A percentile compares a stretch with the other conserved stretches of the same genome.
These are phyloP conservation scores for Okapia johnstoni DNA, from an alignment of 2,113 vertebrate genomes.

Conservation along the genomic window DNA sequence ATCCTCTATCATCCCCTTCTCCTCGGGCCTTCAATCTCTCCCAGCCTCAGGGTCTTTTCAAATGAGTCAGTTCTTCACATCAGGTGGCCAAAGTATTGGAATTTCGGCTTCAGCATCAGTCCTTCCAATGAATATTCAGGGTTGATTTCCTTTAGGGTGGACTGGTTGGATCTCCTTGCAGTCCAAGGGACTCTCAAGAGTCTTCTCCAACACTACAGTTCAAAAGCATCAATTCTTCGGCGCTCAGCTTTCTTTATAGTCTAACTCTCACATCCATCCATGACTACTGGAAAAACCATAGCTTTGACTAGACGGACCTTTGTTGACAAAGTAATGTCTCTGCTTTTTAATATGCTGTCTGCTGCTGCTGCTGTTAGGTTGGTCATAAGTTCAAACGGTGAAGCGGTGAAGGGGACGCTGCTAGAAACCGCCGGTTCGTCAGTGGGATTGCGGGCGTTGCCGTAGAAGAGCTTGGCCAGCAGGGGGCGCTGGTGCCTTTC, in stretches of 20 bases:
- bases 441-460: fast-evolving
- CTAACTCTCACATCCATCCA: background rate
- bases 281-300: background rate
- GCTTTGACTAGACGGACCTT: background rate
- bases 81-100: background rate
- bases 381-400: background rate
- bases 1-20: too few species aligned
- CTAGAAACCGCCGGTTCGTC: background rate
- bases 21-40: background rate
- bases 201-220: background rate
- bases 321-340: background rate
- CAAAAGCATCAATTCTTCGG: background rate
- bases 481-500: background rate
- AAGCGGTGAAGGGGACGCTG: fast-evolving
- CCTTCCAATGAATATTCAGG: background rate
- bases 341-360: background rate
- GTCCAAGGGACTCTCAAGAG: background rate
- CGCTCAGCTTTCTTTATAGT: background rate
- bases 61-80: background rate
- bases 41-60: background rate
- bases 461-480: background rate
- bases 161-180: background rate
- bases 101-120: background rate
- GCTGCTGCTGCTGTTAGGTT: background rate
- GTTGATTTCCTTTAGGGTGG: background rate